Base-by-base conservation (phyloP, 2,888 invertebrate species). In the Tolmerus cingulatus region DNA sequence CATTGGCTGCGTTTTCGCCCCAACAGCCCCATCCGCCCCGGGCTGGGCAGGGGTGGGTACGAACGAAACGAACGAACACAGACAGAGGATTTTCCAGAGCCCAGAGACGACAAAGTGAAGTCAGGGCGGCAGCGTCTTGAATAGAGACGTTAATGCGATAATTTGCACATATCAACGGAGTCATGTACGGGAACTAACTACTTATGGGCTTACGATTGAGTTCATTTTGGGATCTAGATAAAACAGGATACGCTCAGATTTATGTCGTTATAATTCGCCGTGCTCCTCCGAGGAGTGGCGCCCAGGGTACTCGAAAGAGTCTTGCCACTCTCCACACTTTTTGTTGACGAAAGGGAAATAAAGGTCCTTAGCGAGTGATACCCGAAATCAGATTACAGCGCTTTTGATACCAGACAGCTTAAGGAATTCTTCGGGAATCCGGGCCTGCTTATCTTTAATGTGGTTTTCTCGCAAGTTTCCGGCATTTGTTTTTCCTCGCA, bases 191-290 rank as follows among this genome's bases (percentile, higher is more conserved):
- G 74, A 85, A 85, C 85, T 85, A 85, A 85, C 85, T 85, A 85
- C 85, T 85, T 85, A 85, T 85, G 85, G 85, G 85, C 85, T 85
- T 85, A 85, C 85, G 85, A 85, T 85, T 85, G 85, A 85, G 85
- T 85, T 85, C 85, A 85, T 85, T 85, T 85, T 16, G 46, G 74
- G 85, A 85, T 85, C 85, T 85, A 74, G 85, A 85, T 85, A 85
- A 85, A 74, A 46, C 74, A 27, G 85, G 85, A 85, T 85, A 51
- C 74, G 74, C 85, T 85, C 74, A 85, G 85, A 85, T 85, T 85
- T 85, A 85, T 85, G 85, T 74, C 85, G 74, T 85, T 85, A 85
- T 85, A 85, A 85, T 85, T 85, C 46, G 85, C 43, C 43, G 85
- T 74, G 19, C 34, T 34, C 19, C 37, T 74, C 14, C 30, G 74